A percentile compares a stretch with the other conserved stretches of the same genome.
phyloP scores from a whole-genome alignment of 2,113 vertebrate genomes.

The Spilogale gracilis region DNA sequence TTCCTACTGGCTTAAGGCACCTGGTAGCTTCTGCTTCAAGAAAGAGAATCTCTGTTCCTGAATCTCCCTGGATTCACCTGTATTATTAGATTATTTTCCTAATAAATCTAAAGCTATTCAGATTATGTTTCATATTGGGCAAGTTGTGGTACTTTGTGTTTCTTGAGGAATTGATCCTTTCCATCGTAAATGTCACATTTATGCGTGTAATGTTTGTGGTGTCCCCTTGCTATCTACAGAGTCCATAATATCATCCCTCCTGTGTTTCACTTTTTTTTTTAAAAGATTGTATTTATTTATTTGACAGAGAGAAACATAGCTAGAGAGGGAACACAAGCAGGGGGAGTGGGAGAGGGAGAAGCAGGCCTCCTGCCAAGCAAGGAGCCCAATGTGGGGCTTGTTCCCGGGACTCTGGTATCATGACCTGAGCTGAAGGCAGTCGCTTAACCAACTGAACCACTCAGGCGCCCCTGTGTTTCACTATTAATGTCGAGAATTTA shows the following conservation, averaged over 20 bases:
- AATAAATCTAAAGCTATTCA: not conserved
- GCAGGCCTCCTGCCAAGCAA: too few species aligned
- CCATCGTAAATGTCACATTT: not conserved
- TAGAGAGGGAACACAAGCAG: too few species aligned
- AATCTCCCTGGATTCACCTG: not conserved
- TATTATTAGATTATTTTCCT: not conserved
- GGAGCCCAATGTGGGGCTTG: too few species aligned
- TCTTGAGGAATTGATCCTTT: not conserved
- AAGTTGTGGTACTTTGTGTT: not conserved
- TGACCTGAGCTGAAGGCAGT: too few species aligned
- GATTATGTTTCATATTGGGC: not conserved
- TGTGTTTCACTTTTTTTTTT: not conserved
- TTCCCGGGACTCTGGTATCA: too few species aligned
- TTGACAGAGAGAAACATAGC: too few species aligned
- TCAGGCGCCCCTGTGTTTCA: not conserved
- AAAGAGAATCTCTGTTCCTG: not conserved
- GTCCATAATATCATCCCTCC: not conserved
- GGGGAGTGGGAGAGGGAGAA: too few species aligned
- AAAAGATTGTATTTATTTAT: too few species aligned
- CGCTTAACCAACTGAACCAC: too few species aligned
- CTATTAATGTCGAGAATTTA: not conserved
- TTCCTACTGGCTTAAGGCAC: not conserved
- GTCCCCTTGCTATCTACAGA: not conserved
- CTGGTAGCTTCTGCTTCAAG: not conserved
- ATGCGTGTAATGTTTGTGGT: rapidly evolving